A percentile compares a stretch with the other conserved stretches of the same genome.
phyloP scores from a whole-genome alignment of 2,797 vertebrate species.

The Peromyscus aztecus region DNA sequence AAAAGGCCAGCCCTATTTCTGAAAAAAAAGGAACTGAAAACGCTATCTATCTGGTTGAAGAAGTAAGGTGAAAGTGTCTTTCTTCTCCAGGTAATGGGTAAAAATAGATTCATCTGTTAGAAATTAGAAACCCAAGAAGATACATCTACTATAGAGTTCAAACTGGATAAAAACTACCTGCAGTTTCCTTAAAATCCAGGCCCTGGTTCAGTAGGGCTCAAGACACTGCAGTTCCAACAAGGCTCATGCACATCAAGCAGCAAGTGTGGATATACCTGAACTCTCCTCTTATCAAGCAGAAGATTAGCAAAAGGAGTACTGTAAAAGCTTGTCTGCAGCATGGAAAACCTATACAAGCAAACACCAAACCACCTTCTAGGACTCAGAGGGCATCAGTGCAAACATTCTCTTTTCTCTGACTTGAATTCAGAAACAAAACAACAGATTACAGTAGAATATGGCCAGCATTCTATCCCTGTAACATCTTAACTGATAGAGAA shows the following conservation, averaged over 20 bases:
- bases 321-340: not conserved
- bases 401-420: not conserved
- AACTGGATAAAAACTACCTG: conserved; percentile 41
- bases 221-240: not conserved
- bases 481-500: not conserved
- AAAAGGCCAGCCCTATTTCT: conserved; percentile 25
- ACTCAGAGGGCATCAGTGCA: not conserved
- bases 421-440: conserved; percentile 37
- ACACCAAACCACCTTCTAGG: not conserved
- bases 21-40: not conserved
- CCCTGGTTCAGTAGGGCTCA: conserved; percentile 18
- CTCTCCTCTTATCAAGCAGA: not conserved
- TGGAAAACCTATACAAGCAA: not conserved
- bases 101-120: conserved; percentile 68
- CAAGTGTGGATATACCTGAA: not conserved
- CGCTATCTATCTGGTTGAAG: not conserved
- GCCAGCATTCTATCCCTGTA: not conserved
- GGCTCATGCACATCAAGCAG: not conserved
- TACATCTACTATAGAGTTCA: conserved; percentile 21
- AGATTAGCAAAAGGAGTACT: not conserved
- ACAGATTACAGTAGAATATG: conserved; percentile 3
- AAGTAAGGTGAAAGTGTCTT: conserved; percentile 58
- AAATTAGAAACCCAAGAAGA: conserved; percentile 66
- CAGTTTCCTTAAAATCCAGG: conserved; percentile 36
- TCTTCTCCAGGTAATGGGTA: conserved; percentile 29